Evolutionary conservation across 2,888 invertebrate genomes (phyloP), one percentile per base, ranked within the genome.

Genomic region (Parnassius mnemosyne): DNA sequence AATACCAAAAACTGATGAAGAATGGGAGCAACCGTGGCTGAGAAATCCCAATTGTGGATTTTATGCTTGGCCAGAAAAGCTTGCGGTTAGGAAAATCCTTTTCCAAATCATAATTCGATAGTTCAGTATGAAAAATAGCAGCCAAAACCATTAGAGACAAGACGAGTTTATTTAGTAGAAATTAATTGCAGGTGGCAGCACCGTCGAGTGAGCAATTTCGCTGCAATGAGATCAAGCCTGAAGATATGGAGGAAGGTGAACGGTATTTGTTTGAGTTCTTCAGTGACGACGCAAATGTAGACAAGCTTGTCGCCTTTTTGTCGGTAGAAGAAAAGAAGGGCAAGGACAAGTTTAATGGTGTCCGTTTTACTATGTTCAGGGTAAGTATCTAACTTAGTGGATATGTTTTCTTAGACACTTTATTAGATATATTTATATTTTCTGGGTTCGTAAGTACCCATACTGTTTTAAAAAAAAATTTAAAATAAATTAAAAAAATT

Each of bases 321-420:
- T 94, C 96, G 0, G 88, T 97, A 55, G 98, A 98, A 77, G 97
- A 97, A 75, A 96, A 96, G 80, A 97, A 97, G 76, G 96, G 96
- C 34, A 94, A 94, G 65, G 97, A 97, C 77, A 95, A 95, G 78
- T 97, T 97, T 78, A 95, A 93, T 72, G 92, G 92, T 1, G 92
- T 92, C 54, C 89, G 94, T 57, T 95, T 94, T 81, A 86, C 93
- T 11, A 82, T 97, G 63, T 96, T 97, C 77, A 95, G 96, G 92
- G 95, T 95, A 73, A 83, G 78, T 34, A 34, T 0, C 0, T 7
- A 34, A 34, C 34, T 34, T 3, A 34, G 34, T 34, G 34, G 7
- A 34, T 34, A 34, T 25, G 25, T 25, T 25, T 25, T 25, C 25
- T 25, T 25, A 3, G 25, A 3, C 25, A 0, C 3, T 25, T 25